Base-by-base conservation (phyloP, 2,888 invertebrate genomes). In the Caenorhabditis sp. region DNA sequence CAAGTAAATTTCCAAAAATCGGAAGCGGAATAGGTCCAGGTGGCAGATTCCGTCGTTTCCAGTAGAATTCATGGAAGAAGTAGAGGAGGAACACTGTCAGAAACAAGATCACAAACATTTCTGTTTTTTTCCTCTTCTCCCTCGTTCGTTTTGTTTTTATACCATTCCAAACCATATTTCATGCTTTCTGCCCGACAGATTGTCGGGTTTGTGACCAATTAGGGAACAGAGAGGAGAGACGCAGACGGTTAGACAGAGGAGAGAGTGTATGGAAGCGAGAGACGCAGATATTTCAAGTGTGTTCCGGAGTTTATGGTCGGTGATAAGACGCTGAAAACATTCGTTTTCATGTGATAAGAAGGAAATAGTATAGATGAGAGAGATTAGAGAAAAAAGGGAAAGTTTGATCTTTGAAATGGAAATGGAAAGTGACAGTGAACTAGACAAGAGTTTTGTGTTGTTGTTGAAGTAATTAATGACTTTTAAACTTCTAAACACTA, bases 21-120 rank as follows among this genome's bases (percentile, higher is more conserved):
- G 81, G 81, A 1, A 79, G 18, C 5, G 84, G 84, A 18, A 47
- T 64, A 3, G 84, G 81, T 50, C 81, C 84, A 22, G 85, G 65
- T 15, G 65, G 65, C 11, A 47, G 20, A 15, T 53, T 53, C 22
- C 53, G n/a, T 18, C 68, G 26, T 56, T 68, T 68, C 68, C 68
- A 68, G 44, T 68, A 68, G 20, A 68, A 28, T 18, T 68, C 56
- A 28, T 68, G 55, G 44, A 68, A 56, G 11, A 68, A 37, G 18
- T 28, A 55, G 20, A 68, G 2, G 26, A 44, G 4, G 2, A 56
- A 18, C 1, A 44, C n/a, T 3, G 56, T 35, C 35, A 56, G 6
- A 9, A 56, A 11, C 20, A 32, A 9, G 9, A 55, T 32, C n/a
- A n/a, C 55, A 5, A 55, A n/a, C 28, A 28, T 28, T 18, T 28